Evolutionary conservation across 2,797 vertebrate species (phyloP).

Genomic region (Hoplostethus mediterraneus): DNA sequence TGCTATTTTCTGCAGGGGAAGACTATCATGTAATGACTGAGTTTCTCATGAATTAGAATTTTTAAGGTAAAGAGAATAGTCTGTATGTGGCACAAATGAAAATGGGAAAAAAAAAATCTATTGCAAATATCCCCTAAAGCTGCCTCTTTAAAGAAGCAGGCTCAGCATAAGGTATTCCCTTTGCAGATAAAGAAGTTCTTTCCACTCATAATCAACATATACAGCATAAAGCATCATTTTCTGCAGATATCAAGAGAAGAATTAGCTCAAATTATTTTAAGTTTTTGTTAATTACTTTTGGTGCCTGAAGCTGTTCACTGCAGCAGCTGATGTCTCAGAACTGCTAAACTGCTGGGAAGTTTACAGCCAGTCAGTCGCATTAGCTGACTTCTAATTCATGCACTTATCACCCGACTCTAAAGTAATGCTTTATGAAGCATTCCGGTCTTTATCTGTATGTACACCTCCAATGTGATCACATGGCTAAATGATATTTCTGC

Average conservation of each 20-base stretch:
- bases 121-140: slow-evolving; percentile 76
- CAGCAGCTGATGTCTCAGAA: slow-evolving; percentile 71
- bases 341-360: slow-evolving; percentile 78
- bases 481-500: slow-evolving; percentile 86
- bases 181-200: slow-evolving; percentile 84
- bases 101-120: slow-evolving; percentile 52
- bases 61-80: slow-evolving; percentile 64
- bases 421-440: slow-evolving; percentile 87
- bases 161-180: slow-evolving; percentile 85
- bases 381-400: slow-evolving; percentile 87
- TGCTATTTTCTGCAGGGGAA: slow-evolving; percentile 58
- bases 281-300: slow-evolving; percentile 89
- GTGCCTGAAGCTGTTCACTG: slow-evolving; percentile 81
- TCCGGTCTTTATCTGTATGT: slow-evolving; percentile 85
- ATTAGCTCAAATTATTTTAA: slow-evolving; percentile 89
- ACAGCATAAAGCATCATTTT: slow-evolving; percentile 85
- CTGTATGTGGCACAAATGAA: slow-evolving; percentile 42
- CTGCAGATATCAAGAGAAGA: slow-evolving; percentile 84
- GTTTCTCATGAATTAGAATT: slow-evolving; percentile 72
- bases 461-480: slow-evolving; percentile 85
- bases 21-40: slow-evolving; percentile 65
- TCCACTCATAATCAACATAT: slow-evolving; percentile 84
- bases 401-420: slow-evolving; percentile 87
- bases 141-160: slow-evolving; percentile 76
- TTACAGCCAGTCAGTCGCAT: slow-evolving; percentile 85